Evolutionary conservation across 2,888 invertebrate genomes (phyloP), one percentile per base, ranked within the genome.

Genomic region (Pollenia griseotomentosa): DNA sequence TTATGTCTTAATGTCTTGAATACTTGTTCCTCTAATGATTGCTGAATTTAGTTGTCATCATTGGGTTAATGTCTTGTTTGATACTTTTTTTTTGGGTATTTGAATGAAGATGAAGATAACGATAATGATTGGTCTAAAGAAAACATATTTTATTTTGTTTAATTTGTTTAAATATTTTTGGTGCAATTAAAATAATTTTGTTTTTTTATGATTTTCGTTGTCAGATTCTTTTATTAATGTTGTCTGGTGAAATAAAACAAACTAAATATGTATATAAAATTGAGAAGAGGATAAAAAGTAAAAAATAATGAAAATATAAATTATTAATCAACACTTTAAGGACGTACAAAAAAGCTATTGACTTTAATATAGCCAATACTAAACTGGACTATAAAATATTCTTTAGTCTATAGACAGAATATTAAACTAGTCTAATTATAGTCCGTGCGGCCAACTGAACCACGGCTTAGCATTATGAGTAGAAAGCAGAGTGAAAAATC

Each of bases 21-120:
- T 61, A 68, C 46, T 48, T 78, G 78, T 78, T 40, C 11, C 16
- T 80, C 23, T 80, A 80, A 70, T 59, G 68, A 79, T 59, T 79
- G 40, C 55, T 70, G 61, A 70, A 61, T 65, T 53, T 51, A 73
- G 63, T 80, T 73, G 80, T 80, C 71, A 55, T 73, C 71, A 73
- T 73, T 73, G 55, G 57, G 33, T 55, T 73, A 63, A 71, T 79
- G 71, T 73, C 53, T 33, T 80, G 46, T 51, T 73, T 77, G 19
- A 57, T 73, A 33, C 55, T 16, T 70, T 12, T 16, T 70, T 12
- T 48, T 78, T 57, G 6, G 59, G 10, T 46, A 44, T 53, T 66
- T 23, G 10, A 19, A 10, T 16, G 1, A 42, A 61, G 19, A 40
- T 63, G 19, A 16, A 48, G 19, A 46, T 48, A 23, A 61, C 46